Evolutionary conservation across 2,888 invertebrate species (phyloP).

Genomic region (Byasa hedistus): DNA sequence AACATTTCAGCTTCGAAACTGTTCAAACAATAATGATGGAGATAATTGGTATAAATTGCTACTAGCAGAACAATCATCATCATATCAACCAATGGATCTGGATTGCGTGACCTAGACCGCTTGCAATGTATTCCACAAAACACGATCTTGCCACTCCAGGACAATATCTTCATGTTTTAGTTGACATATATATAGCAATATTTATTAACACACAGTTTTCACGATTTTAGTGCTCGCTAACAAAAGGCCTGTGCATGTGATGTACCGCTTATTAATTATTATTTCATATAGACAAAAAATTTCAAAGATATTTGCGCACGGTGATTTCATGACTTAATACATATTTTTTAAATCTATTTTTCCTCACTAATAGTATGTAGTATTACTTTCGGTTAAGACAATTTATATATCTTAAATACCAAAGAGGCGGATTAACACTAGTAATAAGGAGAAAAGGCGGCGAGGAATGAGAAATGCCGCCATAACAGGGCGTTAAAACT

Average conservation of each 20-base stretch:
- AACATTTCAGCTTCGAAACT: no score
- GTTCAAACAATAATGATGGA: no score
- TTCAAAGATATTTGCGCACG: slow-evolving; percentile 1
- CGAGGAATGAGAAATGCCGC: slow-evolving; percentile 70
- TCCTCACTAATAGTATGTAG: background rate
- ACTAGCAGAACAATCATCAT: no score
- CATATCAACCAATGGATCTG: no score
- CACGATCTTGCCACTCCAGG: no score
- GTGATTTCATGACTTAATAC: slow-evolving; percentile 9
- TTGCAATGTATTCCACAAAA: no score
- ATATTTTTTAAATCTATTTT: slow-evolving; percentile 11
- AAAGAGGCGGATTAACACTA: slow-evolving; percentile 54
- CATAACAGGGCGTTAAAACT: slow-evolving; percentile 71
- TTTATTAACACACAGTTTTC: background rate
- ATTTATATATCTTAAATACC: slow-evolving; percentile 25
- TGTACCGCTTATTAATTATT: background rate
- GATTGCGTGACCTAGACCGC: no score
- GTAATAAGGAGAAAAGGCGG: slow-evolving; percentile 65
- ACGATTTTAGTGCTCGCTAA: background rate
- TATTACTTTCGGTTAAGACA: background rate
- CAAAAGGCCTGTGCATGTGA: background rate
- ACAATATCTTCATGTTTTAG: no score
- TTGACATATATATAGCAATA: background rate
- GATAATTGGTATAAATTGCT: no score
- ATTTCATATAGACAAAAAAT: background rate